Evolutionary conservation across 2,888 invertebrate species (phyloP).

Genomic region (Germaria angustata): DNA sequence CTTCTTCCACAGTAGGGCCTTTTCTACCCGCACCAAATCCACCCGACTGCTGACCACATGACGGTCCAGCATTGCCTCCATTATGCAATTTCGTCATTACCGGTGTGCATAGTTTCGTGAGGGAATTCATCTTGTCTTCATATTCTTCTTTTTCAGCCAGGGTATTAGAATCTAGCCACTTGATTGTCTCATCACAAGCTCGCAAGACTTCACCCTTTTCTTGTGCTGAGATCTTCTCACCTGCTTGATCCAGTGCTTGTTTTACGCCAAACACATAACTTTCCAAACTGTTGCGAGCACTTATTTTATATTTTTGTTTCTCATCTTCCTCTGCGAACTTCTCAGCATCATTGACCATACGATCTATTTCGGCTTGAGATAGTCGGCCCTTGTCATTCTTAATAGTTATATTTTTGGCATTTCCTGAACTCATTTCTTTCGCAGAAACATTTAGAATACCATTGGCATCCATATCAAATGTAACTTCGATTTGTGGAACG

Average conservation of each 20-base stretch:
- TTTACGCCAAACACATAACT: slow-evolving; percentile 85
- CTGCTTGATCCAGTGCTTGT: slow-evolving; percentile 83
- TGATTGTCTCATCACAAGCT: slow-evolving; percentile 84
- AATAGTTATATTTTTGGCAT: slow-evolving; percentile 88
- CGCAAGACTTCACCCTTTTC: slow-evolving; percentile 85
- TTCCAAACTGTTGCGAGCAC: slow-evolving; percentile 84
- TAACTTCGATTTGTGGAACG: slow-evolving; percentile 92
- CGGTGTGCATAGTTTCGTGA: slow-evolving; percentile 76
- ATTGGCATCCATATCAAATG: slow-evolving; percentile 92
- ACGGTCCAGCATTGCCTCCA: slow-evolving; percentile 82
- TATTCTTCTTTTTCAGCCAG: slow-evolving; percentile 88
- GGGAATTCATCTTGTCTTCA: slow-evolving; percentile 80
- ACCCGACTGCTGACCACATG: slow-evolving; percentile 82
- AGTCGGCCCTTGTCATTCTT: slow-evolving; percentile 91
- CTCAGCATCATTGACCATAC: slow-evolving; percentile 89
- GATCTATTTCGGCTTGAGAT: slow-evolving; percentile 90
- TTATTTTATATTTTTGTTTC: slow-evolving; percentile 84
- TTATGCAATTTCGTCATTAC: slow-evolving; percentile 80
- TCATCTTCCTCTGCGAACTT: slow-evolving; percentile 87
- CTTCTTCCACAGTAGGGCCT: slow-evolving; percentile 74
- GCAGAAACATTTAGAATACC: slow-evolving; percentile 96
- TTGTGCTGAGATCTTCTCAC: slow-evolving; percentile 82
- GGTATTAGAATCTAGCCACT: slow-evolving; percentile 87
- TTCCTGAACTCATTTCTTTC: slow-evolving; percentile 84
- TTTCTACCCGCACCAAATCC: slow-evolving; percentile 81